These are phyloP conservation scores for Melanotaenia nigrans DNA, from an alignment of 2,797 vertebrate genomes.

Conservation along the genomic window DNA sequence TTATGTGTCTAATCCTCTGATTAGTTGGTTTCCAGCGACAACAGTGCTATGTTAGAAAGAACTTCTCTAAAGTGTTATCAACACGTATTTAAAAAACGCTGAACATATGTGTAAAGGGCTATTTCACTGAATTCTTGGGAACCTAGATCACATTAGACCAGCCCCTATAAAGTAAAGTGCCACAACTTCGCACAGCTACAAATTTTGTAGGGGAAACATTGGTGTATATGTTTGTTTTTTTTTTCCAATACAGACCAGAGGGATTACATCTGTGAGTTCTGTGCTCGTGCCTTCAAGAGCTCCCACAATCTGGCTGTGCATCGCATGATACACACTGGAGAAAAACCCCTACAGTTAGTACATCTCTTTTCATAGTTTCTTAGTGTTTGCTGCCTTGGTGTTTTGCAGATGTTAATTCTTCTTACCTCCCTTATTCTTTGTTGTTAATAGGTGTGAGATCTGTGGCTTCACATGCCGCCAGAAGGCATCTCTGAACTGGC, in stretches of 20 bases:
- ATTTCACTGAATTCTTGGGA: no score
- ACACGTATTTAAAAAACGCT: no score
- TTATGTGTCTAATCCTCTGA: no score
- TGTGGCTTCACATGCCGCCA: constrained; percentile 98
- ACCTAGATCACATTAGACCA: no score
- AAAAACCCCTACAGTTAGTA: constrained; percentile 97
- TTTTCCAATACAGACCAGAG: constrained; percentile 87
- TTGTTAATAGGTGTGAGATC: constrained; percentile 90
- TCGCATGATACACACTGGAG: constrained; percentile 98
- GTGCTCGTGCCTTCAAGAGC: constrained; percentile 97
- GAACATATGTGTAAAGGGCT: no score
- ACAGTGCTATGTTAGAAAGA: no score
- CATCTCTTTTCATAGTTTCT: constrained; percentile 14
- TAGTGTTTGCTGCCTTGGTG: not conserved
- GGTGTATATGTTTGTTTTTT: not conserved
- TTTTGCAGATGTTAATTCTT: not conserved
- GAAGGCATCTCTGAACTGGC: constrained; percentile 98
- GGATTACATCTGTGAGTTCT: constrained; percentile 99
- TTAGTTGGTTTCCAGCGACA: no score
- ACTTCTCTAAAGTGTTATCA: no score
- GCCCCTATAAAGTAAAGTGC: no score
- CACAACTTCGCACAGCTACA: no score
- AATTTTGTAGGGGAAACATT: no score
- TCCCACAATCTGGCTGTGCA: constrained; percentile 98
- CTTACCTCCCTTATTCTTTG: not conserved